phyloP scores from a whole-genome alignment of 2,888 invertebrate species.

The Uloborus plumipes region DNA sequence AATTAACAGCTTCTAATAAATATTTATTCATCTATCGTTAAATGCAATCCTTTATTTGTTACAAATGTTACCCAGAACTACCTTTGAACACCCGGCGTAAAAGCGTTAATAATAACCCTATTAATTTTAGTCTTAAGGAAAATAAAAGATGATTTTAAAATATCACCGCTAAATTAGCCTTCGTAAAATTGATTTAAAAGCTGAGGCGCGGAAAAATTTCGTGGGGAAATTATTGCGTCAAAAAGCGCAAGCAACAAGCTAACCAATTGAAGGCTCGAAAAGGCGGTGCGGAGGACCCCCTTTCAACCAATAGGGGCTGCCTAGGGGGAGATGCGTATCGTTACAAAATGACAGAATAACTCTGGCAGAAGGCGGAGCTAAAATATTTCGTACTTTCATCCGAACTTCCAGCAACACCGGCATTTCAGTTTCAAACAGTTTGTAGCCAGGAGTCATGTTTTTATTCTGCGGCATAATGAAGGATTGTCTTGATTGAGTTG shows the following conservation, averaged over 20 bases:
- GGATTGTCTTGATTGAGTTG: too few species aligned
- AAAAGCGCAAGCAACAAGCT: constrained; percentile 45
- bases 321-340: constrained; percentile 26
- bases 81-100: constrained; percentile 19
- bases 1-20: constrained; percentile 30
- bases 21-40: constrained; percentile 34
- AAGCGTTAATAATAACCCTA: constrained; percentile 44
- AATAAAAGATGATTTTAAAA: constrained; percentile 58
- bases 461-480: too few species aligned
- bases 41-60: constrained; percentile 39
- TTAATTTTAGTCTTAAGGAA: constrained; percentile 49
- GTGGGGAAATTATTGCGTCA: constrained; percentile 10
- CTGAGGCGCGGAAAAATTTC: constrained; percentile 37
- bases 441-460: constrained; percentile 9
- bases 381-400: constrained; percentile 24
- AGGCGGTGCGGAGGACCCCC: constrained; percentile 40
- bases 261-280: constrained; percentile 41
- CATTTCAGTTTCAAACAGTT: constrained; percentile 23
- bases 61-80: constrained; percentile 37
- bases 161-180: constrained; percentile 56
- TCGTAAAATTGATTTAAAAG: constrained; percentile 53
- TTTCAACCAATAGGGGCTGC: constrained; percentile 47
- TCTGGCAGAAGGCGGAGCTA: constrained; percentile 39
- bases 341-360: constrained; percentile 20
- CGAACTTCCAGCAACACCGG: constrained; percentile 10